phyloP scores from a whole-genome alignment of 1,140 invertebrate genomes.

The Bombus huntii region DNA sequence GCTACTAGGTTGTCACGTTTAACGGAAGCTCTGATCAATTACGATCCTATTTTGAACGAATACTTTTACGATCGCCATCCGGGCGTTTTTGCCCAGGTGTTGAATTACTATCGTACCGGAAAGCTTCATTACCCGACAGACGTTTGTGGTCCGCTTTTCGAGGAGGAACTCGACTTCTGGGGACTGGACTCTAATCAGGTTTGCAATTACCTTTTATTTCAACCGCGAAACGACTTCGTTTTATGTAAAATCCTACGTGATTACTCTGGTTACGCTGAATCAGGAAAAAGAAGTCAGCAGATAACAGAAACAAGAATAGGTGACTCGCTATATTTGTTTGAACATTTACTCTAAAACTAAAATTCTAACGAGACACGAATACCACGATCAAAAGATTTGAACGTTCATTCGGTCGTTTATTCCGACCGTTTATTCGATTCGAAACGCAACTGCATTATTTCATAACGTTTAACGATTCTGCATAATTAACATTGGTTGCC shows the following conservation, averaged over 20 bases:
- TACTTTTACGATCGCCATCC: constrained; percentile 99
- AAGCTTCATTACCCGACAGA: constrained; percentile 99
- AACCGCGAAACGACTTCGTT: neutral
- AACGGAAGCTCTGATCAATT: constrained; percentile 95
- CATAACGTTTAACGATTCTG: neutral
- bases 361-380: neutral
- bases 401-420: too few relatives aligned
- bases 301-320: neutral
- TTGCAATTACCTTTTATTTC: constrained; percentile 83
- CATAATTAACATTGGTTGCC: neutral
- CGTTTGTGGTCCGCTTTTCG: constrained; percentile 98
- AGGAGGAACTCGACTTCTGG: constrained; percentile 98
- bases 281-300: accelerated
- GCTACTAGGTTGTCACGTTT: constrained; percentile 94
- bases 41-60: constrained; percentile 98
- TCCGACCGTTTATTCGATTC: neutral
- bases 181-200: constrained; percentile 96
- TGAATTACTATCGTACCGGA: constrained; percentile 97
- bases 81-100: constrained; percentile 97
- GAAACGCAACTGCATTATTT: neutral
- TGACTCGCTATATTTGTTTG: neutral
- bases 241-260: neutral
- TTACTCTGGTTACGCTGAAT: neutral
- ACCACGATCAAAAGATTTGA: too few relatives aligned
- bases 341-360: neutral